Evolutionary conservation across 2,113 vertebrate species (phyloP).

Genomic region (Nesogale talazaci): DNA sequence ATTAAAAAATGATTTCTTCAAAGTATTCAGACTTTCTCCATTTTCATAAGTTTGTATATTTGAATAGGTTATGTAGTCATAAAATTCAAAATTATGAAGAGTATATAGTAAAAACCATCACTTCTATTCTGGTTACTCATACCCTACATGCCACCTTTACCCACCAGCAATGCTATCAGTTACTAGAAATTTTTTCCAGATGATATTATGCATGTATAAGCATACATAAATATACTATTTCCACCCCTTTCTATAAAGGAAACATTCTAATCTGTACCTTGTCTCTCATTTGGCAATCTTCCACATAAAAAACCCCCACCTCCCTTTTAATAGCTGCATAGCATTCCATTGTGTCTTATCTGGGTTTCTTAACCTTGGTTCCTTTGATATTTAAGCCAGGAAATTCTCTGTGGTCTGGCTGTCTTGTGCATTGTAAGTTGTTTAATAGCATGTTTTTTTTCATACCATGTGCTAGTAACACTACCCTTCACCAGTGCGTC

Average conservation of each 20-base stretch:
- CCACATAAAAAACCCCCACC: background rate
- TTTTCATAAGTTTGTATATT: background rate
- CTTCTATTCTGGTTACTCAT: background rate
- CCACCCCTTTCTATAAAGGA: background rate
- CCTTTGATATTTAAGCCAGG: background rate
- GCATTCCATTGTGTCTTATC: background rate
- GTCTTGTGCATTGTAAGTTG: background rate
- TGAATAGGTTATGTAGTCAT: conserved; percentile 28
- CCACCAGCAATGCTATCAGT: background rate
- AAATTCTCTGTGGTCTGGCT: background rate
- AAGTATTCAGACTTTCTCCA: conserved; percentile 12
- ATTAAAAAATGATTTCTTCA: conserved; percentile 53
- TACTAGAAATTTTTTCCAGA: background rate
- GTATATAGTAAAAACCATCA: background rate
- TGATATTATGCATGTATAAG: background rate
- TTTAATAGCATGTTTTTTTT: background rate
- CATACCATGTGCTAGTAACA: background rate
- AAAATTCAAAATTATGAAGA: conserved; percentile 32
- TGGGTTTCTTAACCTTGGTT: background rate
- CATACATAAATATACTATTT: background rate
- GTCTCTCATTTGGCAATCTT: background rate
- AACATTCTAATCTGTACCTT: background rate
- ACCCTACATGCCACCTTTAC: background rate
- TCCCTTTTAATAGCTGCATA: background rate
- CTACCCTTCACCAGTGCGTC: background rate